Evolutionary conservation across 2,888 invertebrate genomes (phyloP), one percentile per base, ranked within the genome.

Genomic region (Heliconius ismenius): DNA sequence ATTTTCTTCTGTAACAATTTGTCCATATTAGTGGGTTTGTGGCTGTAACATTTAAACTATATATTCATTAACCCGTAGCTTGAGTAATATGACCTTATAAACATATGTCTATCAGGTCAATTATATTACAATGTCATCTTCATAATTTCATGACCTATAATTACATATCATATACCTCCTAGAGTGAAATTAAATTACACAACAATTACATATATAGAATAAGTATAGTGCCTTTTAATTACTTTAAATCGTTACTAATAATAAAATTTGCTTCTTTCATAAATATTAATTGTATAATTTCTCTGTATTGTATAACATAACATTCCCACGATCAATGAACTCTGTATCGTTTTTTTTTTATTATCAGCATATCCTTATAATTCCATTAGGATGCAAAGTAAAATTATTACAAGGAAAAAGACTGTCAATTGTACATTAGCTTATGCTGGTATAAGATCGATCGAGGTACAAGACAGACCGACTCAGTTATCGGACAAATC

Each of bases 41-140:
- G 77, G 75, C 79, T 73, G 72, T 79, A 74, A 78, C 77, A 77
- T 79, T 82, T 81, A 80, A 83, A 80, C 82, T 81, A 81, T 68
- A 81, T 80, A 82, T 84, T 83, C 82, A 80, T 81, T 84, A 84
- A 83, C 83, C 82, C 82, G 82, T 82, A 83, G 83, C 81, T 81
- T 84, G 84, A 84, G 81, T 86, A 83, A 85, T 85, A 83, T 81
- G 78, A 67, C 76, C 78, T 80, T 79, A 60, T 74, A 77, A 76
- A 79, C 32, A n/a, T n/a, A n/a, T n/a, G n/a, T n/a, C n/a, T n/a
- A n/a, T n/a, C n/a, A n/a, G n/a, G n/a, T n/a, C n/a, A 32, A 32
- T 32, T 32, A 32, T 32, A 32, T 32, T n/a, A n/a, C n/a, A n/a
- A n/a, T n/a, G n/a, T n/a, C n/a, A n/a, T n/a, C n/a, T n/a, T n/a